phyloP scores from a whole-genome alignment of 2,113 vertebrate species.

The Halichoeres trimaculatus region DNA sequence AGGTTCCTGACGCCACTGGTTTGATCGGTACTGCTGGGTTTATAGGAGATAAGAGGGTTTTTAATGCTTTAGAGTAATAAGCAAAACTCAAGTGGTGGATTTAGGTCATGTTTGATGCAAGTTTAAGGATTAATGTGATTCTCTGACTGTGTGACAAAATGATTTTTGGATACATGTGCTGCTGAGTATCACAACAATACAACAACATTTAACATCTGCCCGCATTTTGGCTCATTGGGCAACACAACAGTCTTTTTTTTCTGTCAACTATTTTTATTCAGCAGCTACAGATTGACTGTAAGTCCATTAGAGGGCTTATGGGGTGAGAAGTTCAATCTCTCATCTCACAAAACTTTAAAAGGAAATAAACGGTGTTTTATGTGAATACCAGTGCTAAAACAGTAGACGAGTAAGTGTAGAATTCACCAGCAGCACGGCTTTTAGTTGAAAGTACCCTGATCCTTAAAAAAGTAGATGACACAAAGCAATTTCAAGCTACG shows the following conservation, averaged over 20 bases:
- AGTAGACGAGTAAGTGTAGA: no score
- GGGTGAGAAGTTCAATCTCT: background rate
- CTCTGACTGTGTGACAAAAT: background rate
- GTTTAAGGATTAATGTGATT: background rate
- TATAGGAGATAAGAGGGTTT: slow-evolving; percentile 37
- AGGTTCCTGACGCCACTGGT: slow-evolving; percentile 22
- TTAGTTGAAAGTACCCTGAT: no score
- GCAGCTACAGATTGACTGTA: background rate
- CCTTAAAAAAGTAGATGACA: no score
- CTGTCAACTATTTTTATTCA: background rate
- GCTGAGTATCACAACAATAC: background rate
- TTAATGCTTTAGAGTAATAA: background rate
- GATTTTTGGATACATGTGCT: background rate
- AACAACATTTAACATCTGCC: background rate
- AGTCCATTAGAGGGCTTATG: background rate
- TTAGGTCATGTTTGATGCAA: background rate
- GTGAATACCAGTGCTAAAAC: no score
- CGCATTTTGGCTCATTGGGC: slow-evolving; percentile 4
- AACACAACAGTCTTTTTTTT: slow-evolving; percentile 16
- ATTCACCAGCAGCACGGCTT: no score
- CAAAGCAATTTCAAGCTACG: background rate
- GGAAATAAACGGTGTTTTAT: no score
- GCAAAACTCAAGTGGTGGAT: background rate
- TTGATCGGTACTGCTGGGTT: background rate
- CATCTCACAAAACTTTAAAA: background rate